Base-by-base conservation (phyloP, 2,113 vertebrate genomes). In the Morone saxatilis region DNA sequence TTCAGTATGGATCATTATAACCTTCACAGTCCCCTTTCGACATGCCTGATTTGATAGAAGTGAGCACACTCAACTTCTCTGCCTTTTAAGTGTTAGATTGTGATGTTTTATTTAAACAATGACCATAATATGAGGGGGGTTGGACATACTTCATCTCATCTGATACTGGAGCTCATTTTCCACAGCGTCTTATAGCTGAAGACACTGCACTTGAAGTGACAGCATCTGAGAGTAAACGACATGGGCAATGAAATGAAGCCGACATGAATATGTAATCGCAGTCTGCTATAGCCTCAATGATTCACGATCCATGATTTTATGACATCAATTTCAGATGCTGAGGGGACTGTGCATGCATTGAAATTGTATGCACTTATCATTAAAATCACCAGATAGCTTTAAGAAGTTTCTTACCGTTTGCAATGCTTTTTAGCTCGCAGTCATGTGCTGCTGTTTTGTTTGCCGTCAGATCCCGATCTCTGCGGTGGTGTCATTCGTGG, bases 401-500 rank as follows among this genome's bases (percentile, higher is more conserved):
- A 8, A 16, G 53, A 66, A 22, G 1, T 22, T 56, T 50, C 8
- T 59, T 22, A 47, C 62, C 66, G 3, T 72, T 17, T 62, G 45
- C 16, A 7, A 22, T 61, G 47, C 79, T 60, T 53, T 68, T 41
- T 12, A n/a, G 25, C 57, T 74, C 1, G 5, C 53, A 70, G 9
- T 80, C 17, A 43, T 88, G 66, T 71, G 10, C 31, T 53, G 38
- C 43, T 68, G 25, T 68, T 78, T 50, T 82, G 9, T 79, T 50
- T 74, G 6, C 92, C 90, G 87, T 89, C 95, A 99, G 98, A 99
- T 99, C 76, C 98, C 98, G 8, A 98, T 99, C 92, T 99, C 98
- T 80, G 97, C 98, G 0, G 96, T 99, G 68, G 97, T 99, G 89
- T 99, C 98, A 0, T 99, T 99, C 69, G 97, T 99, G 86, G 98